Percentiles rank a stretch among this genome's conserved stretches.
phyloP scores from a whole-genome alignment of 2,113 vertebrate genomes.

The Erinaceus europaeus region DNA sequence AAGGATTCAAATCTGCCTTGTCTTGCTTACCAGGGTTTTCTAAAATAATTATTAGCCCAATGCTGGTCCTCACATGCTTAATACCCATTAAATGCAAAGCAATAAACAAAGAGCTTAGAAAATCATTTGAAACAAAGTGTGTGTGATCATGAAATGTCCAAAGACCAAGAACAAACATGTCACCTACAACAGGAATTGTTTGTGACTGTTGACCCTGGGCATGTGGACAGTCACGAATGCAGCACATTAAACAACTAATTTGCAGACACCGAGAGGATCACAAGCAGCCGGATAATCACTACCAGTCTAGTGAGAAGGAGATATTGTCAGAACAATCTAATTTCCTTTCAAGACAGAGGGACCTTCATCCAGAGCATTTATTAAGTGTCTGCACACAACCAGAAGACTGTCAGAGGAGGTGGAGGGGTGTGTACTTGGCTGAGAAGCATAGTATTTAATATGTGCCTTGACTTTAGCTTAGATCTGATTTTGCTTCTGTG shows the following conservation, averaged over 20 bases:
- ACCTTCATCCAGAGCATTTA: constrained; percentile 58
- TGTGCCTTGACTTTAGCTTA: constrained; percentile 58
- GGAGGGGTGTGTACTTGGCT: background rate
- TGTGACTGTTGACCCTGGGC: constrained; percentile 22
- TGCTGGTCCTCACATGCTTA: background rate
- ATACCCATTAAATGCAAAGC: background rate
- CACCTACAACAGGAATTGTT: background rate
- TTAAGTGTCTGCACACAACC: constrained; percentile 38
- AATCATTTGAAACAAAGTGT: constrained; percentile 23
- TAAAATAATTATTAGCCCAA: background rate
- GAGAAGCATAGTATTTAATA: constrained; percentile 63
- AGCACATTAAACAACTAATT: constrained; percentile 58
- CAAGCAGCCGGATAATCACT: constrained; percentile 43
- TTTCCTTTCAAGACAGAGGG: constrained; percentile 70
- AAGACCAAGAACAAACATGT: constrained; percentile 22
- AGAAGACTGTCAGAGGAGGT: background rate
- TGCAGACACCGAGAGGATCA: constrained; percentile 61
- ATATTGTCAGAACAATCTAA: constrained; percentile 61
- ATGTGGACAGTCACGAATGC: background rate
- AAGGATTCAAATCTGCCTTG: background rate
- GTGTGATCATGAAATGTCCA: background rate
- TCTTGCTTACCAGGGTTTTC: background rate
- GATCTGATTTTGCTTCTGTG: constrained; percentile 64
- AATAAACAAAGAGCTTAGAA: background rate
- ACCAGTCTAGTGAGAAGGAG: constrained; percentile 47